Conservation (phyloP, 2,113 vertebrate species). For the Bubo scandiacus region DNA sequence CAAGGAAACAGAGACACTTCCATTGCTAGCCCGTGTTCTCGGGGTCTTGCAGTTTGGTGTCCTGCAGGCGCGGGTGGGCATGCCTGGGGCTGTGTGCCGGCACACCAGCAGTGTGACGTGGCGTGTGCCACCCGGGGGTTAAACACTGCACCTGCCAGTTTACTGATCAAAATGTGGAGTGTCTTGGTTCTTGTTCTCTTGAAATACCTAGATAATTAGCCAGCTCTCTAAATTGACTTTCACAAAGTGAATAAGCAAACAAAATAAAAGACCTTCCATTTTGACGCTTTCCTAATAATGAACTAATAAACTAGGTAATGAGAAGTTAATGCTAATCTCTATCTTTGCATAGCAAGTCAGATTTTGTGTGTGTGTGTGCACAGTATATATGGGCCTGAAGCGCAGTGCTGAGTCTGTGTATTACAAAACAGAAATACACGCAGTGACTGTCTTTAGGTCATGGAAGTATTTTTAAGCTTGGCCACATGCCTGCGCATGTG, state of each 20-base stretch:
- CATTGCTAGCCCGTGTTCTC: fast-evolving
- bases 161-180: fast-evolving
- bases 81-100: fast-evolving
- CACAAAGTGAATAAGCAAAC: not conserved
- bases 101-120: too few relatives aligned
- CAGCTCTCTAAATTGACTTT: not conserved
- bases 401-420: not conserved
- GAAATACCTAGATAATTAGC: not conserved
- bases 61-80: fast-evolving
- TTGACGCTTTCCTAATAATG: not conserved
- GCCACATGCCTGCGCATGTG: not conserved
- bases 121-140: fast-evolving
- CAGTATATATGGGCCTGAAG: not conserved
- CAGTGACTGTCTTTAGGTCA: not conserved
- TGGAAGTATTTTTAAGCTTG: not conserved
- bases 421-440: fast-evolving
- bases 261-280: not conserved
- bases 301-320: not conserved
- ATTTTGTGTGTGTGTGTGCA: too few relatives aligned
- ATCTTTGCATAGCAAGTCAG: not conserved
- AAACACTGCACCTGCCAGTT: not conserved
- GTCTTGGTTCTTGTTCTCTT: not conserved
- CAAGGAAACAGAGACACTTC: too few relatives aligned
- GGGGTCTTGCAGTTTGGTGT: fast-evolving
- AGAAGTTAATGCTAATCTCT: not conserved